Evolutionary conservation across 2,888 invertebrate species (phyloP).

Genomic region (Agrilus cyanescens): DNA sequence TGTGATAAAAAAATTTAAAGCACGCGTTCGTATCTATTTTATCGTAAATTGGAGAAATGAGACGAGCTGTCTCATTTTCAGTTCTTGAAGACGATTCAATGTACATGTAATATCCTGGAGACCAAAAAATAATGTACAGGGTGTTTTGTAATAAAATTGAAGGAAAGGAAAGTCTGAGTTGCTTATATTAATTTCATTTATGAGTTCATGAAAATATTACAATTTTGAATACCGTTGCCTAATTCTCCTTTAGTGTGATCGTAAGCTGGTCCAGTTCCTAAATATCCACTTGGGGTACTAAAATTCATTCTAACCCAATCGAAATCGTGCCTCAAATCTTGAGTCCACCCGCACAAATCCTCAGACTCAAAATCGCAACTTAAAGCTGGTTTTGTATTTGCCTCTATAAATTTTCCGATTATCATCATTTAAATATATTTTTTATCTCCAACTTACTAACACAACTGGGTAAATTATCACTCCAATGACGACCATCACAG

Average conservation of each 20-base stretch:
- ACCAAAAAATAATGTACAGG: conserved; percentile 19
- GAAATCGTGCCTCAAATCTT: conserved; percentile 57
- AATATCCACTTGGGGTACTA: conserved; percentile 50
- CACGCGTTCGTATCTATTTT: conserved; percentile 33
- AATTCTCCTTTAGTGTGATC: conserved; percentile 61
- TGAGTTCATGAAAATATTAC: too few species aligned
- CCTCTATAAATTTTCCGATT: conserved; percentile 23
- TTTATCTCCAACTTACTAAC: conserved; percentile 38
- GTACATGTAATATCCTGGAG: conserved; percentile 67
- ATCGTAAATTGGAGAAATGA: conserved; percentile 59
- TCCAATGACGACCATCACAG: conserved; percentile 65
- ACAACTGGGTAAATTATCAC: conserved; percentile 53
- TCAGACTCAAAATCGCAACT: conserved; percentile 56
- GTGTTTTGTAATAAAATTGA: background rate
- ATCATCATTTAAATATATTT: background rate
- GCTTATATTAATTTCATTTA: background rate
- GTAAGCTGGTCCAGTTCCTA: conserved; percentile 59
- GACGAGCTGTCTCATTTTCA: conserved; percentile 55
- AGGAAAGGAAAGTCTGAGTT: too few species aligned
- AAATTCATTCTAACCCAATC: conserved; percentile 59
- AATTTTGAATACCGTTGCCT: conserved; percentile 32
- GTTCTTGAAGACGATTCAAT: conserved; percentile 59
- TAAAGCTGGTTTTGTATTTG: conserved; percentile 31
- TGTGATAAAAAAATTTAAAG: conserved; percentile 66
- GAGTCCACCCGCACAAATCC: conserved; percentile 67